Evolutionary conservation across 2,113 vertebrate species (phyloP).

Genomic region (Zapornia atra): DNA sequence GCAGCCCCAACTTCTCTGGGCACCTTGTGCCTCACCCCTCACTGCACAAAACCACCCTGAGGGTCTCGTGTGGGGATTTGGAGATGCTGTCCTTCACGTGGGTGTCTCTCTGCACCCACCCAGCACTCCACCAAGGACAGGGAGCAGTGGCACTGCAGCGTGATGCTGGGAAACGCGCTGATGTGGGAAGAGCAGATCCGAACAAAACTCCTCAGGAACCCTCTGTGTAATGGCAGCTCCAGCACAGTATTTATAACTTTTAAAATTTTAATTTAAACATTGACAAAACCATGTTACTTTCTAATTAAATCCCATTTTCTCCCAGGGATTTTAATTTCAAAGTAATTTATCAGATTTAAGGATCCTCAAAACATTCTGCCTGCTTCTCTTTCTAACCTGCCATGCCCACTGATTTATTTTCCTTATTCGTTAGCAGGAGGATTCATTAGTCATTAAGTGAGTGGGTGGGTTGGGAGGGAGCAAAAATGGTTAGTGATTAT

Average conservation of each 20-base stretch:
- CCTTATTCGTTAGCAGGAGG: constrained; percentile 76
- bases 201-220: not conserved
- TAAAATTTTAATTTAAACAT: constrained; percentile 76
- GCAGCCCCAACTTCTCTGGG: not conserved
- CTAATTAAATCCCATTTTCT: constrained; percentile 84
- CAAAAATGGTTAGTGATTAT: constrained; percentile 60
- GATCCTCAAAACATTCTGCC: constrained; percentile 77
- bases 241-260: constrained; percentile 53
- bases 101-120: not conserved
- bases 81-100: accelerated
- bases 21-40: accelerated
- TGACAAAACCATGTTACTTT: constrained; percentile 74
- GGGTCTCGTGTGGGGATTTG: not conserved
- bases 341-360: constrained; percentile 90
- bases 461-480: constrained; percentile 69
- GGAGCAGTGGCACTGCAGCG: not conserved
- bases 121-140: accelerated
- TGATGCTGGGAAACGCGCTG: not conserved
- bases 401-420: constrained; percentile 89
- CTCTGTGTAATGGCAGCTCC: not conserved
- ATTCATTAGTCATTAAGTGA: constrained; percentile 87
- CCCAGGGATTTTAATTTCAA: constrained; percentile 85
- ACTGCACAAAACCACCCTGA: not conserved
- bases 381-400: constrained; percentile 87
- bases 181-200: not conserved